Conservation (phyloP, 2,888 invertebrate species). For the Drosophila antonietae region DNA sequence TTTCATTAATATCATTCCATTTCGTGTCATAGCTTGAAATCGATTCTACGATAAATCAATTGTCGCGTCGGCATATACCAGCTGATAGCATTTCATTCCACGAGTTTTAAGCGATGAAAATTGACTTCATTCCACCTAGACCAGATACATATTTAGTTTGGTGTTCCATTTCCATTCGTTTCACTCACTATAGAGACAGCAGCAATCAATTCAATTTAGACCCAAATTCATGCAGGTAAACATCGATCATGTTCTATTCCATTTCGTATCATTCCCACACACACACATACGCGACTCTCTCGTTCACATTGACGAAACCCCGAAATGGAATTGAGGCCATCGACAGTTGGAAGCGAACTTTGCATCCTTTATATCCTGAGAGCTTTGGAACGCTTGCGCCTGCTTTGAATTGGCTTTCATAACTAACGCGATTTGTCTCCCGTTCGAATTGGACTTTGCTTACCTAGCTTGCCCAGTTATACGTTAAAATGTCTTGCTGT, state of each 20-base stretch:
- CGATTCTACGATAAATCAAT: not conserved
- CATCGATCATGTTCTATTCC: constrained; percentile 7
- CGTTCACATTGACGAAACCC: constrained; percentile 10
- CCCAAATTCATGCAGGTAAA: not conserved
- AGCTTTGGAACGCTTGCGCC: constrained; percentile 33
- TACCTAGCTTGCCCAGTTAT: constrained; percentile 21
- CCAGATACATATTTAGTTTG: too few relatives aligned
- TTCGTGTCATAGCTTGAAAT: too few relatives aligned
- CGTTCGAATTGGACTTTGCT: constrained; percentile 27
- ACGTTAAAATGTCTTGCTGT: constrained; percentile 33
- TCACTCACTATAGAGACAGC: not conserved
- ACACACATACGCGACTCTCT: not conserved
- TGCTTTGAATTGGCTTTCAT: constrained; percentile 30
- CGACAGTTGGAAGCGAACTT: not conserved
- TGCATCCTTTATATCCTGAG: constrained; percentile 10
- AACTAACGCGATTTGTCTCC: constrained; percentile 29
- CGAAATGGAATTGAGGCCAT: constrained; percentile 21
- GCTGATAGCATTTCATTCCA: not conserved
- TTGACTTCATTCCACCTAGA: not conserved
- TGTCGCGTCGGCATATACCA: too few relatives aligned
- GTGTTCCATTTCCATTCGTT: not conserved
- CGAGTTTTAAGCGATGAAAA: not conserved
- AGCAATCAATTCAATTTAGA: not conserved
- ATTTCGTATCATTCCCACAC: constrained; percentile 4
- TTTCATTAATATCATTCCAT: too few relatives aligned